Percentiles rank a stretch among this genome's conserved stretches.
phyloP scores from a whole-genome alignment of 2,888 invertebrate genomes.

The Morpho achilles region DNA sequence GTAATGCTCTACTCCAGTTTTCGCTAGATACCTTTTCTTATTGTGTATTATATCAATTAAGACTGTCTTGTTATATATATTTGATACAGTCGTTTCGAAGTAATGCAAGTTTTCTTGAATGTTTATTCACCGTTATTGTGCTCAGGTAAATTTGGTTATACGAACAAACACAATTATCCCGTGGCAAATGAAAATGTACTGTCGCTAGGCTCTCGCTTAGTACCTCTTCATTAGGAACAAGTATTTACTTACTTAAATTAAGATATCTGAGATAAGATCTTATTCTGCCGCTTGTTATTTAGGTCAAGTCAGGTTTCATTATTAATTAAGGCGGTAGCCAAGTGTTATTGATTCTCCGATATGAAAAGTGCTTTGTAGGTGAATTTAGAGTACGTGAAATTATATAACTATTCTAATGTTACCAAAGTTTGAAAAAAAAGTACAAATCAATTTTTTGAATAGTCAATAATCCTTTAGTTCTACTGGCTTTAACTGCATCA shows the following conservation, averaged over 20 bases:
- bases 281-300: slow-evolving; percentile 18
- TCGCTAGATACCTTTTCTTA: too few species aligned
- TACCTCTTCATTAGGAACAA: slow-evolving; percentile 58
- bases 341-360: slow-evolving; percentile 14
- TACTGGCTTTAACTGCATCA: too few species aligned
- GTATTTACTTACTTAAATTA: slow-evolving; percentile 73
- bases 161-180: slow-evolving; percentile 31
- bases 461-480: too few species aligned
- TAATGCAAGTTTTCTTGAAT: slow-evolving; percentile 11
- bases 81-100: slow-evolving; percentile 13
- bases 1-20: too few species aligned
- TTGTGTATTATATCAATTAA: too few species aligned
- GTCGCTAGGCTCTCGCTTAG: slow-evolving; percentile 45
- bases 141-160: slow-evolving; percentile 29
- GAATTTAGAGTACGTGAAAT: background rate
- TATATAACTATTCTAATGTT: background rate
- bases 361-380: slow-evolving; percentile 8
- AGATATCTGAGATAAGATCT: slow-evolving; percentile 36
- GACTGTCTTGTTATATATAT: background rate
- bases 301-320: slow-evolving; percentile 24
- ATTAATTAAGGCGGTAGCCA: slow-evolving; percentile 18
- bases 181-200: slow-evolving; percentile 32
- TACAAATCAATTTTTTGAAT: too few species aligned
- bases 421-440: background rate
- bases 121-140: slow-evolving; percentile 18